These are phyloP conservation scores for Diploptera punctata DNA, from an alignment of 2,888 invertebrate species.

Conservation along the genomic window DNA sequence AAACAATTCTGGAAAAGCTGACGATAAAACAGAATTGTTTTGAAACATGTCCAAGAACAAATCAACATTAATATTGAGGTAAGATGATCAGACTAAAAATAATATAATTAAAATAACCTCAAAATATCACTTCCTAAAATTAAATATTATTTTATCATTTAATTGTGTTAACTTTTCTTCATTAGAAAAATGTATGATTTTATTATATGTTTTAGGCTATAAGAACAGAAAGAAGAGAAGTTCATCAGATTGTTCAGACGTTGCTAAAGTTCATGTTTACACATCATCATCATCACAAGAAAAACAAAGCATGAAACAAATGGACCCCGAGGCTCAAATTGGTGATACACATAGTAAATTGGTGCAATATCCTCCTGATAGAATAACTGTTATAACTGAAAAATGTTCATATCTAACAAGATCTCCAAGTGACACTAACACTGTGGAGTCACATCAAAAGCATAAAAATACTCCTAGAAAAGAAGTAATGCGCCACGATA, in stretches of 20 bases:
- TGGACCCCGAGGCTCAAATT: neutral
- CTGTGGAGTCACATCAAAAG: neutral
- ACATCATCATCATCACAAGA: neutral
- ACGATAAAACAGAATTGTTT: too few relatives aligned
- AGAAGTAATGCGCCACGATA: too few relatives aligned
- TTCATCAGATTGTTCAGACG: neutral
- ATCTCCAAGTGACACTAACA: neutral
- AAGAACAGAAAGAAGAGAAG: neutral
- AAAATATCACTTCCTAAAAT: too few relatives aligned
- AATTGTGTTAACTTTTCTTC: too few relatives aligned
- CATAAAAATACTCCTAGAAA: neutral
- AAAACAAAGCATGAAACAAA: neutral
- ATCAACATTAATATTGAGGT: too few relatives aligned
- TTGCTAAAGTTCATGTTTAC: conserved; percentile 21
- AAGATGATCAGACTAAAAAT: too few relatives aligned
- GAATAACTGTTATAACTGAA: conserved; percentile 22
- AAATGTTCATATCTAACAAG: neutral
- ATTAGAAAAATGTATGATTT: too few relatives aligned
- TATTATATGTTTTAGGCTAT: neutral
- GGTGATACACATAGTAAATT: neutral
- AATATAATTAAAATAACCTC: too few relatives aligned
- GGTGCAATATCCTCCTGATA: neutral
- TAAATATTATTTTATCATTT: too few relatives aligned
- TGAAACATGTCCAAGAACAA: too few relatives aligned
- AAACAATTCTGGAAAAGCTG: too few relatives aligned